These are phyloP conservation scores for Copsychus sechellarum DNA, from an alignment of 2,113 vertebrate genomes.

Conservation along the genomic window DNA sequence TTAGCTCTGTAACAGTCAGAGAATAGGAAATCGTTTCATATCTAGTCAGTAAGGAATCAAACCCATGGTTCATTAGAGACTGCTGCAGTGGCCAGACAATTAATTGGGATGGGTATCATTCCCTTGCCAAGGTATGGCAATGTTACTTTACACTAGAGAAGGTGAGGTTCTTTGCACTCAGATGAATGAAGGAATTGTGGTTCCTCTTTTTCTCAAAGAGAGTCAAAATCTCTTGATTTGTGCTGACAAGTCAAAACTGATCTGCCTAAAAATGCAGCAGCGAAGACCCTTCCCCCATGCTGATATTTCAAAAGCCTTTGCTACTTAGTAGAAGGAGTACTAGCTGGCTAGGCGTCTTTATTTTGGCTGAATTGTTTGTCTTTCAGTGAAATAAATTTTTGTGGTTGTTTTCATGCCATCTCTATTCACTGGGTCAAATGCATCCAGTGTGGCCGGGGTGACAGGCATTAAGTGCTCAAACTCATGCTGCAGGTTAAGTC, in stretches of 20 bases:
- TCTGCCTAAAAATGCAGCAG: background rate
- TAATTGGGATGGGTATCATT: accelerated
- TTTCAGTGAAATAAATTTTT: background rate
- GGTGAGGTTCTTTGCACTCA: background rate
- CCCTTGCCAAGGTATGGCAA: background rate
- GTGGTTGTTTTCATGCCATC: background rate
- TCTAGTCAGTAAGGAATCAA: background rate
- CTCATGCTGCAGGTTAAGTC: background rate
- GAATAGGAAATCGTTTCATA: background rate
- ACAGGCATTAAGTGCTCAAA: background rate
- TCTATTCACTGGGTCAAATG: background rate
- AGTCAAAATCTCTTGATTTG: background rate
- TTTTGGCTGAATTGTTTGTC: background rate
- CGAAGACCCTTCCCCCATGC: too few species aligned
- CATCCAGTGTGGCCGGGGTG: background rate
- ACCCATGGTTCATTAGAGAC: accelerated
- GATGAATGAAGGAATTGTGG: background rate
- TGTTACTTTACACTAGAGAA: background rate
- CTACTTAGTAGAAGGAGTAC: background rate
- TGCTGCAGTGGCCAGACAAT: background rate
- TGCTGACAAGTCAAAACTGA: background rate
- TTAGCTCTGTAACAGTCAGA: background rate
- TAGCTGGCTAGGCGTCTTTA: background rate
- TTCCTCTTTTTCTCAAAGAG: background rate
- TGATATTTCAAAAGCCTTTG: background rate